Percentiles rank a stretch among this genome's conserved stretches.
phyloP scores from a whole-genome alignment of 1,140 invertebrate species.

The Thaumetopoea pityocampa region DNA sequence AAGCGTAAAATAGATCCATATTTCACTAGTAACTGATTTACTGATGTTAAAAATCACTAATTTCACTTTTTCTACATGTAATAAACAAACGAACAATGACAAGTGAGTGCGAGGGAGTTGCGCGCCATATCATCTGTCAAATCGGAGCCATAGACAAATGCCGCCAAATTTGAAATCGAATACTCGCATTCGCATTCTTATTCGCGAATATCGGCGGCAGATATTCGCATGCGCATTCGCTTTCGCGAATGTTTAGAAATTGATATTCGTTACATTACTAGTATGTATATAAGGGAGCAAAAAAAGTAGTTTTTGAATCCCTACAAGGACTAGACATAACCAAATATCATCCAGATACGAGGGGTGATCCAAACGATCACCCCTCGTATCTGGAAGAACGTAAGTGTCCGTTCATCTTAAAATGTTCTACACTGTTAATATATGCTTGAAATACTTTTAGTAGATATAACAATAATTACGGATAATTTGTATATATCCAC shows the following conservation, averaged over 20 bases:
- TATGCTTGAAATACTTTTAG: too few species aligned
- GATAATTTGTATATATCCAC: too few species aligned
- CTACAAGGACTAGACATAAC: too few species aligned
- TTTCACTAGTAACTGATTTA: constrained; percentile 20
- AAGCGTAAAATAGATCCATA: constrained; percentile 24
- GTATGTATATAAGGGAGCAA: neutral
- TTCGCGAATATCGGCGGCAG: constrained; percentile 4
- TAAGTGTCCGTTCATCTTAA: too few species aligned
- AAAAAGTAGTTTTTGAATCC: too few species aligned
- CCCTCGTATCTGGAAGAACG: too few species aligned
- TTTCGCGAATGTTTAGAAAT: constrained; percentile 17
- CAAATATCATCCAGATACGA: too few species aligned
- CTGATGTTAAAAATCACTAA: constrained; percentile 15
- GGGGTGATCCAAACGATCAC: too few species aligned
- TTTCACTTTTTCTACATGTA: neutral
- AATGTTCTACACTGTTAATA: too few species aligned
- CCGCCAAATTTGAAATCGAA: constrained; percentile 19
- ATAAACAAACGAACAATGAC: neutral
- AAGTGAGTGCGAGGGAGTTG: neutral
- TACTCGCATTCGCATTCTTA: constrained; percentile 7
- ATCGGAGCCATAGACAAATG: constrained; percentile 3
- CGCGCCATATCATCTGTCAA: too few species aligned
- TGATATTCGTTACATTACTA: constrained; percentile 14
- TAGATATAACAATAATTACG: too few species aligned
- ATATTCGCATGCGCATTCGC: constrained; percentile 15